Conservation (phyloP, 2,797 vertebrate species). For the Cossypha dichroa region DNA sequence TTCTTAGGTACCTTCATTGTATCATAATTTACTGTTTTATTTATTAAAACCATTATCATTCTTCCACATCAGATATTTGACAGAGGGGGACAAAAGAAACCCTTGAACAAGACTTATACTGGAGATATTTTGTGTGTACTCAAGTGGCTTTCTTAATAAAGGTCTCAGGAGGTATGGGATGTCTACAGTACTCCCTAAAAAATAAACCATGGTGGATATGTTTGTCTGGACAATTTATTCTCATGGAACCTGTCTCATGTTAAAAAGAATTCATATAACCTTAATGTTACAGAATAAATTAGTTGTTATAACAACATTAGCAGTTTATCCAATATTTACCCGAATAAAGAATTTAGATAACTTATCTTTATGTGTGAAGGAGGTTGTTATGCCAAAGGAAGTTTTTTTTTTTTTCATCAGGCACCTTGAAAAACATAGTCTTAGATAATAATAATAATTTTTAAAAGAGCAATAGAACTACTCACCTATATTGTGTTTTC, state of each 20-base stretch:
- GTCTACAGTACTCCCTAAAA: background rate
- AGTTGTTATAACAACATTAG: background rate
- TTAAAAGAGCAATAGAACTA: background rate
- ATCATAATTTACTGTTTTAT: conserved; percentile 48
- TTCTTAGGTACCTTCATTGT: background rate
- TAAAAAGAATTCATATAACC: background rate
- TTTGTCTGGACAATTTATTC: background rate
- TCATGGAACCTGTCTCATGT: background rate
- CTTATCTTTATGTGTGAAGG: background rate
- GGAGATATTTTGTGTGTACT: background rate
- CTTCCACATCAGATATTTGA: background rate
- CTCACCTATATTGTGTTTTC: background rate
- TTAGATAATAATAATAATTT: background rate
- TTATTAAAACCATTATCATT: conserved; percentile 64
- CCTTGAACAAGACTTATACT: background rate
- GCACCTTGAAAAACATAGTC: background rate
- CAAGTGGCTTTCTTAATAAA: background rate
- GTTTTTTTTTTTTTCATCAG: background rate
- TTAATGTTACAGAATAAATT: background rate
- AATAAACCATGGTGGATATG: background rate
- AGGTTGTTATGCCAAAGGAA: background rate
- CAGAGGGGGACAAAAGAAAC: background rate
- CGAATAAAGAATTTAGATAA: background rate
- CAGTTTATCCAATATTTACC: background rate
- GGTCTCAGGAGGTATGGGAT: background rate